Conservation (phyloP, 2,797 vertebrate species). For the Semotilus atromaculatus region DNA sequence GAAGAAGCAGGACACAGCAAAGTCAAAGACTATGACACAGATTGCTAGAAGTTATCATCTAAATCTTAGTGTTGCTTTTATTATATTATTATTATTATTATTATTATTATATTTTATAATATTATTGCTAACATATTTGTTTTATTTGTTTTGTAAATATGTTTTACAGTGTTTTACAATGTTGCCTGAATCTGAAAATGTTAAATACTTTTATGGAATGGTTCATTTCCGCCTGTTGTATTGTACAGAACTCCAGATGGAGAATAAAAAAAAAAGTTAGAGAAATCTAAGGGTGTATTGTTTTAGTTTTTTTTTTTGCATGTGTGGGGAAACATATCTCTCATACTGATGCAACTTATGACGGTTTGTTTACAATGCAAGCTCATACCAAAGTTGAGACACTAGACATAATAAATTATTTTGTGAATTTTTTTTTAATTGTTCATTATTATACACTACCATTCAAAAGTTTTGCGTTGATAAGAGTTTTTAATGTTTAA, state of each 20-base stretch:
- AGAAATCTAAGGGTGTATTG: background rate
- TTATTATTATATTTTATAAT: no score
- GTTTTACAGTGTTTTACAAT: background rate
- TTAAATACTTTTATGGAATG: background rate
- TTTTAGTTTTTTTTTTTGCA: no score
- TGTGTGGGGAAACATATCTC: background rate
- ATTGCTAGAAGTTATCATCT: background rate
- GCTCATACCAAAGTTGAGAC: background rate
- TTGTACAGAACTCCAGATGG: background rate
- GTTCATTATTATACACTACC: no score
- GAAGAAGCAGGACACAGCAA: background rate
- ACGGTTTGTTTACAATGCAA: background rate
- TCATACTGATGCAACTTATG: background rate
- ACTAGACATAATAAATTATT: background rate
- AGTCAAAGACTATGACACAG: background rate
- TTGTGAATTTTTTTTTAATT: no score
- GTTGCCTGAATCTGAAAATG: background rate
- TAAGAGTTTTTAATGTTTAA: background rate
- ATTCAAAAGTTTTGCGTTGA: no score
- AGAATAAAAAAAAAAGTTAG: background rate
- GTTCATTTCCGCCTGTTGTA: background rate
- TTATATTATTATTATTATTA: no score
- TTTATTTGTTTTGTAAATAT: slow-evolving; percentile 8
- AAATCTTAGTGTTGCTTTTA: background rate
- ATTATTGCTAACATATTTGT: background rate